Evolutionary conservation across 2,797 vertebrate genomes (phyloP), one percentile per base, ranked within the genome.

Genomic region (Sebastolobus altivelis): DNA sequence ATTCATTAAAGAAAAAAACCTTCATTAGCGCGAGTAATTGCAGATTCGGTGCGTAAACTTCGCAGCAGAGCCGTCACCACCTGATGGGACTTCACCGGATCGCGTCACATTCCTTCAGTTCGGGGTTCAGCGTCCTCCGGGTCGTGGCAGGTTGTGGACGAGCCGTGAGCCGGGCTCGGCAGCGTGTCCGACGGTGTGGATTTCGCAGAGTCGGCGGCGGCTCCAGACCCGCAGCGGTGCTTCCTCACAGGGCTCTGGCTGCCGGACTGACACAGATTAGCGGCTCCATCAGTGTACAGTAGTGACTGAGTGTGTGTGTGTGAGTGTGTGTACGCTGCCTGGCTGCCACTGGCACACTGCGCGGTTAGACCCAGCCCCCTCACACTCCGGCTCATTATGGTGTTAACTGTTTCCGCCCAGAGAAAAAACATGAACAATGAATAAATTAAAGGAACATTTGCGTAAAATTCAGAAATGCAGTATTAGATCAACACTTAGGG

Each of bases 331-430:
- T 46, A 29, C 68, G 82, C 80, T 27, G 62, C 62, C 13, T 40
- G 87, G 77, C 46, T 49, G 87, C 78, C 82, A 72, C 84, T 84
- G 90, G 85, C 90, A 91, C 93, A 80, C 89, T 87, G 91, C 89
- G 88, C 87, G 90, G 86, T 87, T 93, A 95, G 89, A 96, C 82
- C 93, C 95, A 93, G 80, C 94, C 95, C 94, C 94, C 89, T 93
- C 87, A 84, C 92, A 89, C 93, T 87, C 89, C 76, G 68, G 70
- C 84, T 92, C 89, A 88, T 92, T 90, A 89, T 84, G 83, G 84
- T 83, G 89, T 96, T 96, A 96, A 96, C 95, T 49, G 93, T 94
- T 95, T 95, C 93, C 84, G 88, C 89, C 85, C 93, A 82, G 54
- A 89, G 58, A 77, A 43, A 43, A 78, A 74, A 74, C 43, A 74